Conservation (phyloP, 2,888 invertebrate genomes). For the Chrysopilus asiliformis region DNA sequence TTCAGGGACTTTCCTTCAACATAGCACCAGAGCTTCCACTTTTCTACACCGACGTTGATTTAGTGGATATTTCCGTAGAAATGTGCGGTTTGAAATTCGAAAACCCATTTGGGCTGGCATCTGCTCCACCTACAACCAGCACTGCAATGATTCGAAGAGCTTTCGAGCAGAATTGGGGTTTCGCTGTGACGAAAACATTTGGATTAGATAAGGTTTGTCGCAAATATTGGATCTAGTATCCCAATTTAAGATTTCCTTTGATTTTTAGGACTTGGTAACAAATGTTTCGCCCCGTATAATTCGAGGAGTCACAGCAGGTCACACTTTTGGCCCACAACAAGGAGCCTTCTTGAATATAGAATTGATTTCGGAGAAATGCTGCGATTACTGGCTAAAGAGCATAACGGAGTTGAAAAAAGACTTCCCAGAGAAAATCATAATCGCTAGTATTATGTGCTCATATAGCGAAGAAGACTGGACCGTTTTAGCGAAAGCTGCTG, state of each 20-base stretch:
- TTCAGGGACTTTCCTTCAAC: constrained; percentile 46
- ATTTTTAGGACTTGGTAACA: constrained; percentile 73
- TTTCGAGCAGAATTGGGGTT: constrained; percentile 95
- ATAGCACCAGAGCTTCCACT: constrained; percentile 66
- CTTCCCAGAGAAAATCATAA: constrained; percentile 80
- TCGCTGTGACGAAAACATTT: constrained; percentile 96
- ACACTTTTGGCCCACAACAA: constrained; percentile 90
- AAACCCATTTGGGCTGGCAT: constrained; percentile 95
- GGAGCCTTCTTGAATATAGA: constrained; percentile 95
- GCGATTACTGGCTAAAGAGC: constrained; percentile 83
- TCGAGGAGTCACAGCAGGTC: constrained; percentile 82
- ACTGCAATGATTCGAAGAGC: constrained; percentile 89
- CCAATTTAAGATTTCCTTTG: neutral
- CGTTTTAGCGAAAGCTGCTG: constrained; percentile 60
- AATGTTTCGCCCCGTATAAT: constrained; percentile 97
- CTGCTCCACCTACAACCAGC: constrained; percentile 91
- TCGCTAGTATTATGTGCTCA: constrained; percentile 93
- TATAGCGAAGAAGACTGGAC: constrained; percentile 82
- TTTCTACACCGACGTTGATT: constrained; percentile 85
- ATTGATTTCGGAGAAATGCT: constrained; percentile 91
- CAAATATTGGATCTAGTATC: constrained; percentile 2
- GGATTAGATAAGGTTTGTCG: constrained; percentile 70
- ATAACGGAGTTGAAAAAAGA: constrained; percentile 80
- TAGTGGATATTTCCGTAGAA: constrained; percentile 85
- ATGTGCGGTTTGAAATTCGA: constrained; percentile 88